Percentiles rank a stretch among this genome's conserved stretches.
phyloP scores from a whole-genome alignment of 2,113 vertebrate species.

The Cyphomyrus plagiostoma region DNA sequence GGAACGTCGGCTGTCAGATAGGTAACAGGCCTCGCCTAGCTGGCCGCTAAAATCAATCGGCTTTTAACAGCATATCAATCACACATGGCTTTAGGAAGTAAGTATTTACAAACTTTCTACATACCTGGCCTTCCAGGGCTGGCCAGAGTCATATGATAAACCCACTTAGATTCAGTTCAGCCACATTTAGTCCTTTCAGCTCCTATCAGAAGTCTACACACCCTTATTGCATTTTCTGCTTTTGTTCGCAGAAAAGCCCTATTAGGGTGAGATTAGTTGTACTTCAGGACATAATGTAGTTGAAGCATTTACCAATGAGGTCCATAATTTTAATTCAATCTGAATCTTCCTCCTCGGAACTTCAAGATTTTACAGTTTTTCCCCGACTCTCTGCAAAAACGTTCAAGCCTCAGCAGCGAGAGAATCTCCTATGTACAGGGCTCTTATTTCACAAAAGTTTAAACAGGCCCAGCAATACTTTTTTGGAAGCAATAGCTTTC shows the following conservation, averaged over 20 bases:
- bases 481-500: neutral
- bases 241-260: neutral
- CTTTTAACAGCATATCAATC: neutral
- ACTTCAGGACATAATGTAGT: neutral
- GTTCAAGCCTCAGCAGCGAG: neutral
- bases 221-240: neutral
- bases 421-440: neutral
- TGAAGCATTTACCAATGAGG: neutral
- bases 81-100: neutral
- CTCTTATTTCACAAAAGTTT: neutral
- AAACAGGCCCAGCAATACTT: neutral
- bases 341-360: neutral
- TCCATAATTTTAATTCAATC: neutral
- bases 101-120: neutral
- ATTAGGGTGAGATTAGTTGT: neutral
- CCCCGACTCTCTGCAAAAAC: neutral
- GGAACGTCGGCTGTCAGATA: constrained; percentile 90
- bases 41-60: neutral
- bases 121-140: neutral
- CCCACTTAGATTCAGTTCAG: neutral
- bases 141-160: neutral
- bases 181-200: neutral
- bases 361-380: neutral
- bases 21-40: constrained; percentile 51
- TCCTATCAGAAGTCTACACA: neutral